phyloP scores from a whole-genome alignment of 2,797 vertebrate genomes.

The Lutjanus argentimaculatus region DNA sequence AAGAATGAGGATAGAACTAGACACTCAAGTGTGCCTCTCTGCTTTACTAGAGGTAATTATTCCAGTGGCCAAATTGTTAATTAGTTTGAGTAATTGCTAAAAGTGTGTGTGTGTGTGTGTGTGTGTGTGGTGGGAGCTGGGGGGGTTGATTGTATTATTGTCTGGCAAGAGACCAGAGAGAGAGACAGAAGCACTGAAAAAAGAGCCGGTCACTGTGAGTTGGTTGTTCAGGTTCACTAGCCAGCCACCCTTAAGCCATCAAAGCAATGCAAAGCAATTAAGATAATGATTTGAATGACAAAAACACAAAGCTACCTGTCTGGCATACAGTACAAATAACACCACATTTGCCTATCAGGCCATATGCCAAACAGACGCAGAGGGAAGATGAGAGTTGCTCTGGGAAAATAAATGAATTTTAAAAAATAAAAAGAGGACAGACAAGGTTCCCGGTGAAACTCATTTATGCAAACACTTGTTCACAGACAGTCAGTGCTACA shows the following conservation, averaged over 20 bases:
- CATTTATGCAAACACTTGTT: conserved; percentile 52
- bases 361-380: conserved; percentile 21
- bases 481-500: conserved; percentile 26
- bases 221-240: conserved; percentile 57
- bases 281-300: conserved; percentile 73
- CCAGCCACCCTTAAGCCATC: conserved; percentile 38
- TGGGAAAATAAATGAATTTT: conserved; percentile 41
- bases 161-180: conserved; percentile 32
- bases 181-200: conserved; percentile 20
- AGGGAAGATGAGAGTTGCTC: conserved; percentile 33
- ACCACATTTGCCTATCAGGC: conserved; percentile 52
- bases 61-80: conserved; percentile 70
- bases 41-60: conserved; percentile 59
- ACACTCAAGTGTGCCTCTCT: conserved; percentile 23
- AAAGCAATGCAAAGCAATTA: conserved; percentile 70
- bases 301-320: conserved; percentile 63
- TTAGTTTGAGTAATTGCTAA: conserved; percentile 73
- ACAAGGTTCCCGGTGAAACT: conserved; percentile 32
- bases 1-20: conserved; percentile 16
- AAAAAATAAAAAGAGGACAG: conserved; percentile 19
- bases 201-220: conserved; percentile 29
- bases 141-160: conserved; percentile 61
- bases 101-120: conserved; percentile 33
- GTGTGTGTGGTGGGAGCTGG: conserved; percentile 26
- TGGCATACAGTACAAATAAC: conserved; percentile 52